These are phyloP conservation scores for Paralinhomoeus sp. DNA, from an alignment of 2,888 invertebrate genomes.

Conservation along the genomic window DNA sequence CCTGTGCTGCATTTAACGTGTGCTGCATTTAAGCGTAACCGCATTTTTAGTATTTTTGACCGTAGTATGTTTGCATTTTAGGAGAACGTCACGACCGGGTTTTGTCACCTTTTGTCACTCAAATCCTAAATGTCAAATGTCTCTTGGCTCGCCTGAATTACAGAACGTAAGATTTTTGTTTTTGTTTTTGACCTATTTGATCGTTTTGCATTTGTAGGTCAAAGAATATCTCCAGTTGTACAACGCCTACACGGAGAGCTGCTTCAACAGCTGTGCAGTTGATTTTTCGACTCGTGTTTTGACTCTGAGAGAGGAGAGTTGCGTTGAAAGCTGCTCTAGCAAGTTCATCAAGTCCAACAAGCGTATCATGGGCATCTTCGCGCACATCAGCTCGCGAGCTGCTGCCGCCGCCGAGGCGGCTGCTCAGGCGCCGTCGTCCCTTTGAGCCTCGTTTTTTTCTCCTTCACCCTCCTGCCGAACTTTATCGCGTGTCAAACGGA, in stretches of 20 bases:
- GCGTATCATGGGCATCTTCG: conserved; percentile 17
- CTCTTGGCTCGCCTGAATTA: no score
- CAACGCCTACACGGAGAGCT: conserved; percentile 19
- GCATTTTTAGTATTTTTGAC: no score
- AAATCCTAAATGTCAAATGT: no score
- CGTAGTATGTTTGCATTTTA: no score
- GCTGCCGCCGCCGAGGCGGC: background rate
- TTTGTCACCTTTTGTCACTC: no score
- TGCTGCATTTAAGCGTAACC: no score
- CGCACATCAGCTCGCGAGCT: conserved; percentile 13
- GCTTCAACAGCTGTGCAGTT: conserved; percentile 15
- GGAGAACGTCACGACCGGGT: no score
- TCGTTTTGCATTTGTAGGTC: conserved; percentile 9
- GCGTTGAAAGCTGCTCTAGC: conserved; percentile 14
- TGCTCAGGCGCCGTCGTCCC: background rate
- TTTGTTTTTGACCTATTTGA: no score
- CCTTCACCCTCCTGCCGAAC: no score
- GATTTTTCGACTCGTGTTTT: conserved; percentile 14
- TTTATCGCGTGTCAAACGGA: no score
- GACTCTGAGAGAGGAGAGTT: conserved; percentile 10
- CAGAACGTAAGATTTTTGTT: no score
- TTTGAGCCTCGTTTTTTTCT: background rate
- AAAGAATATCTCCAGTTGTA: conserved; percentile 20
- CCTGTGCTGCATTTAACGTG: no score
- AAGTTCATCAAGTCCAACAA: conserved; percentile 21